A percentile compares a stretch with the other conserved stretches of the same genome.
These are phyloP conservation scores for human DNA, from an alignment of 2,113 vertebrate genomes.

Conservation along the genomic window DNA sequence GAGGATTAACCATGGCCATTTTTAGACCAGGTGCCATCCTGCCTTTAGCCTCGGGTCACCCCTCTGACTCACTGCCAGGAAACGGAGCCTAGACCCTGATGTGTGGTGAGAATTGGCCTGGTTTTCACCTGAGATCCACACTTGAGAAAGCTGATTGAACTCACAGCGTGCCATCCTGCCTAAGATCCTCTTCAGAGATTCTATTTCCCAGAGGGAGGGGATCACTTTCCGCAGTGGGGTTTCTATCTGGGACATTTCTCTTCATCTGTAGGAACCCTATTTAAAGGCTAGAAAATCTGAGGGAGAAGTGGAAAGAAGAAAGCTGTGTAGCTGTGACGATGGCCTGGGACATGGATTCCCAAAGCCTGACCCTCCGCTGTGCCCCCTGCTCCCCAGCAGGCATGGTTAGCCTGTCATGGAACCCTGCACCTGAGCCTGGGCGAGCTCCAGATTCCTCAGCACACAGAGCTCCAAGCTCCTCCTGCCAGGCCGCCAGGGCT, in stretches of 20 bases:
- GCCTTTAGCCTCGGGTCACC: neutral
- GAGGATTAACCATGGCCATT: neutral
- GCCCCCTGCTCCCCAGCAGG: fast-evolving
- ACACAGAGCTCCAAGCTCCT: neutral
- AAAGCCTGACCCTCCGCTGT: too few species aligned
- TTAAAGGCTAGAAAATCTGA: neutral
- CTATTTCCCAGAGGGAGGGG: neutral
- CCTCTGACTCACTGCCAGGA: fast-evolving
- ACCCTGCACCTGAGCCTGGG: neutral
- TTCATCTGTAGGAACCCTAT: neutral
- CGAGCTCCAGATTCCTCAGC: neutral
- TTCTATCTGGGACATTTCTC: neutral
- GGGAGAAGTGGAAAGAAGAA: neutral
- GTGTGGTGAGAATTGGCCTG: neutral
- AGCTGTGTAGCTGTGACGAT: neutral
- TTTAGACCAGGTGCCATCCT: neutral
- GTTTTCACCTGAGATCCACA: fast-evolving
- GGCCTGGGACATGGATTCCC: too few species aligned
- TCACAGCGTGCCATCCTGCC: neutral
- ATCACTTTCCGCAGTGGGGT: neutral
- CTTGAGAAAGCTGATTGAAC: neutral
- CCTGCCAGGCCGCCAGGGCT: neutral
- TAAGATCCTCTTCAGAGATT: neutral
- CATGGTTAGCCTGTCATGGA: neutral
- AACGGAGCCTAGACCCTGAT: neutral